These are phyloP conservation scores for Drosophila setifemur DNA, from an alignment of 1,140 invertebrate species.

Conservation along the genomic window DNA sequence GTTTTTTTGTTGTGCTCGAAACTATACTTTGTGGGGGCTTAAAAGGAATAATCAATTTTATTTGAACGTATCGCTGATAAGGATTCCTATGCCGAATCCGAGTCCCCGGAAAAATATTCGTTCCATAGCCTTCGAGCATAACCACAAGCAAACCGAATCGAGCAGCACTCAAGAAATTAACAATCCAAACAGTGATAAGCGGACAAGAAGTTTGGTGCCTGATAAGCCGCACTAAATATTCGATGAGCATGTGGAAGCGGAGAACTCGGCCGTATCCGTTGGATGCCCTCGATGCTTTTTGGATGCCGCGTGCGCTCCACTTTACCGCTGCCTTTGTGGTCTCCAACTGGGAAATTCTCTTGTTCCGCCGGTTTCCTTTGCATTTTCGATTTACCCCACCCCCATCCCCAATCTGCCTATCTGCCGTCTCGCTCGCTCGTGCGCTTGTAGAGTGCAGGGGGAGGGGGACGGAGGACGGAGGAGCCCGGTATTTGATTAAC, in stretches of 20 bases:
- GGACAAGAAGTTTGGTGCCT: conserved; percentile 10
- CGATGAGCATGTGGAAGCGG: conserved; percentile 1
- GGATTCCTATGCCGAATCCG: neutral
- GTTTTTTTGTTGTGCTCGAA: neutral
- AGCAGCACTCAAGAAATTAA: conserved; percentile 13
- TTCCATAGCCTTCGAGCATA: conserved; percentile 30
- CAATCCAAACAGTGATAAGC: conserved; percentile 29
- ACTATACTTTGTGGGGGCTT: conserved; percentile 16
- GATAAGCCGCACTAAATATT: conserved; percentile 41
- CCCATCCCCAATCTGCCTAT: neutral
- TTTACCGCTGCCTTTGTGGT: conserved; percentile 47
- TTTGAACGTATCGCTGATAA: conserved; percentile 18
- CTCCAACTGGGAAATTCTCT: conserved; percentile 57
- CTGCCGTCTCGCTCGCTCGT: conserved; percentile 38
- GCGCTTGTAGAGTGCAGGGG: conserved; percentile 4
- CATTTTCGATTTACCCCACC: conserved; percentile 23
- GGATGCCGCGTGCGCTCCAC: conserved; percentile 53
- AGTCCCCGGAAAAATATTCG: conserved; percentile 27
- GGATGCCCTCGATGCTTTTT: conserved; percentile 10
- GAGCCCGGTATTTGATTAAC: conserved; percentile 69
- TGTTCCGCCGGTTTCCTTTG: conserved; percentile 33
- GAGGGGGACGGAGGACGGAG: conserved; percentile 46
- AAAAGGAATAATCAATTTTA: neutral
- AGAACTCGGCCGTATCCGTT: conserved; percentile 11
- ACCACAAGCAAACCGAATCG: conserved; percentile 5